Evolutionary conservation across 2,113 vertebrate genomes (phyloP).

Genomic region (Sapayoa aenigma): DNA sequence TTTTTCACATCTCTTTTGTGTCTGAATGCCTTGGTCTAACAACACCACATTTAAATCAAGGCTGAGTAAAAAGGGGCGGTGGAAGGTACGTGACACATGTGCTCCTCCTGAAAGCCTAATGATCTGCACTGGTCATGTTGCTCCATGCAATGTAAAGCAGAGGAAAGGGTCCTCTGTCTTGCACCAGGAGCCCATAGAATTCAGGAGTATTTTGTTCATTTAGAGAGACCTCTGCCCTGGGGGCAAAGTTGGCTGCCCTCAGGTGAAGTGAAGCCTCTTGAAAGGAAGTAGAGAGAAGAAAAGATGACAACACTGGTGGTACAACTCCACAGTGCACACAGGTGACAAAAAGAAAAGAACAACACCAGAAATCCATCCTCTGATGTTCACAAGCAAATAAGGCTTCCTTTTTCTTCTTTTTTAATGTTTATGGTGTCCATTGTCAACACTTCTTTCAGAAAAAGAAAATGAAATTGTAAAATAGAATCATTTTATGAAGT

Average conservation of each 20-base stretch:
- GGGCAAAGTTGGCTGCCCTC: neutral
- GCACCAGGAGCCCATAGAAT: neutral
- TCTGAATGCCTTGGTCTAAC: neutral
- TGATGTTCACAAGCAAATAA: neutral
- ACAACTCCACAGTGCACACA: neutral
- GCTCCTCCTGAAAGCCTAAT: neutral
- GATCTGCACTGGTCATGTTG: neutral
- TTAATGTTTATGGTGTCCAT: neutral
- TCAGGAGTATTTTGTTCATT: neutral
- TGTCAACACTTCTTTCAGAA: neutral
- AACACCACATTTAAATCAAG: neutral
- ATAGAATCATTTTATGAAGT: neutral
- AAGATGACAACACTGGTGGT: neutral
- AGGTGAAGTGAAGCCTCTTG: neutral
- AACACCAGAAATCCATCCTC: neutral
- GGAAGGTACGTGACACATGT: neutral
- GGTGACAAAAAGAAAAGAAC: neutral
- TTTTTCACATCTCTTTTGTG: neutral
- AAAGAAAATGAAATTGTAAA: neutral
- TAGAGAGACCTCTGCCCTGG: neutral
- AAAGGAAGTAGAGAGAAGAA: neutral
- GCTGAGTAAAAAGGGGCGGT: neutral
- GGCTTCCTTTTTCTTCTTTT: neutral
- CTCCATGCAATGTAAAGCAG: neutral
- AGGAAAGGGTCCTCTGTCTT: neutral